phyloP scores from a whole-genome alignment of 2,888 invertebrate species.

The Cinara cedri region DNA sequence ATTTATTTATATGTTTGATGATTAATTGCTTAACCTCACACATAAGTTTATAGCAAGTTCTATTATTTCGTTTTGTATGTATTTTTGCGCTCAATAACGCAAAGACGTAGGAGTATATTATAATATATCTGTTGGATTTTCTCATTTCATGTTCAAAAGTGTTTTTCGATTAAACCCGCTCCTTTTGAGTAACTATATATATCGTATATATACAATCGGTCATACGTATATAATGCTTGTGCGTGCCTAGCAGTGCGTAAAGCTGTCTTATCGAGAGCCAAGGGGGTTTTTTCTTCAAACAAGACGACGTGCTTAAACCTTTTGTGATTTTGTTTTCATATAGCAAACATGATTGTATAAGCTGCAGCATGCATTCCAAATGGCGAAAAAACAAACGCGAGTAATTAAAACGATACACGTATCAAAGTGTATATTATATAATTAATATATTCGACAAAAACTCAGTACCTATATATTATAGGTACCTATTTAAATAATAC shows the following conservation, averaged over 20 bases:
- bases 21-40: too few species aligned
- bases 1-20: too few species aligned
- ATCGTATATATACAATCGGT: slow-evolving; percentile 25
- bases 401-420: background rate
- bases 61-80: background rate
- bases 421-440: too few species aligned
- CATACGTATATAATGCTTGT: slow-evolving; percentile 28
- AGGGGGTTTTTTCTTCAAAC: slow-evolving; percentile 37
- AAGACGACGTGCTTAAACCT: slow-evolving; percentile 45
- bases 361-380: background rate
- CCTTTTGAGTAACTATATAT: slow-evolving; percentile 19
- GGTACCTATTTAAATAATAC: too few species aligned
- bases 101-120: background rate
- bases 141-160: slow-evolving; percentile 3
- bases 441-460: too few species aligned
- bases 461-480: too few species aligned
- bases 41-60: background rate
- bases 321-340: slow-evolving; percentile 14
- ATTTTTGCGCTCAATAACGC: background rate
- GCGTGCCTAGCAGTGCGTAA: slow-evolving; percentile 29
- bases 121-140: background rate
- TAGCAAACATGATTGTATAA: background rate
- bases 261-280: slow-evolving; percentile 39
- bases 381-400: background rate
- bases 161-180: slow-evolving; percentile 27